Percentiles rank a stretch among this genome's conserved stretches.
phyloP scores from a whole-genome alignment of 2,113 vertebrate genomes.

The Chaenogobius annularis region DNA sequence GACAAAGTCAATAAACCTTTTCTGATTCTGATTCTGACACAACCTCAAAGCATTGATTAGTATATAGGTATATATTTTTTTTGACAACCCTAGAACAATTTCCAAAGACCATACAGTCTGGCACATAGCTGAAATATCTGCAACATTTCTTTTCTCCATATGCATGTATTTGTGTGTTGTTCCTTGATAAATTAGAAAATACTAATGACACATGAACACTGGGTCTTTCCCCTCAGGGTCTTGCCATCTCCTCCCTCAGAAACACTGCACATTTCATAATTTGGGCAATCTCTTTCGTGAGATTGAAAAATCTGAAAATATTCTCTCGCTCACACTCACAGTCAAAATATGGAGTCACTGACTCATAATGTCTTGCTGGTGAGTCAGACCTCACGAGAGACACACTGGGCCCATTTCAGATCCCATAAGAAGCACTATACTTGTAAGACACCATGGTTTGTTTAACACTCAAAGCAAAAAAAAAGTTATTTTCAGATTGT shows the following conservation, averaged over 20 bases:
- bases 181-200: conserved; percentile 4
- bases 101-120: too few relatives aligned
- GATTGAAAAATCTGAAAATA: conserved; percentile 40
- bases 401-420: conserved; percentile 28
- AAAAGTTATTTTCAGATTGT: conserved; percentile 15
- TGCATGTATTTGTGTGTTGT: background rate
- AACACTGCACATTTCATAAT: background rate
- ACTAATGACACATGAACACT: background rate
- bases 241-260: background rate
- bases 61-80: too few relatives aligned
- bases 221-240: conserved; percentile 16
- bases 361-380: conserved; percentile 14
- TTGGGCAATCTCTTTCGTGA: conserved; percentile 50
- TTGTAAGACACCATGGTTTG: conserved; percentile 19
- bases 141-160: background rate
- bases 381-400: conserved; percentile 27
- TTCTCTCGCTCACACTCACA: conserved; percentile 11
- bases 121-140: background rate
- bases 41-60: too few relatives aligned
- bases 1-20: too few relatives aligned
- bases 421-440: conserved; percentile 20
- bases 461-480: conserved; percentile 6
- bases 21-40: too few relatives aligned
- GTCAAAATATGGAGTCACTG: conserved; percentile 6
- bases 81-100: too few relatives aligned